A percentile compares a stretch with the other conserved stretches of the same genome.
Conservation (phyloP, 2,113 vertebrate genomes). For the Microcebus tavaratra region DNA sequence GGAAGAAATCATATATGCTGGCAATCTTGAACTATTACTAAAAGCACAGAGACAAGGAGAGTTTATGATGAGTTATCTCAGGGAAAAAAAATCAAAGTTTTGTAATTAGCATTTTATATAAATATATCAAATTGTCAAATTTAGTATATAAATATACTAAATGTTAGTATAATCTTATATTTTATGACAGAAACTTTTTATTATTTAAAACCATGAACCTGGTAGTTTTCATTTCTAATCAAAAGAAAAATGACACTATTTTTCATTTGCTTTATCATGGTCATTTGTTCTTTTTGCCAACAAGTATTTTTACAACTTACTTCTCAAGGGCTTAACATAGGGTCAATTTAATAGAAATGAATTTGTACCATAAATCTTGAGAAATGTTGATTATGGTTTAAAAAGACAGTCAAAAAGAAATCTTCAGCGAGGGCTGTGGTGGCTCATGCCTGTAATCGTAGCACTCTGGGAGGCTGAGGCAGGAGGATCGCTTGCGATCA, state of each 20-base stretch:
- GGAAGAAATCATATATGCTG: neutral
- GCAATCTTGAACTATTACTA: neutral
- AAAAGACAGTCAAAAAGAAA: neutral
- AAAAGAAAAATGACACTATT: conserved; percentile 2
- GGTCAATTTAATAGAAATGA: conserved; percentile 2
- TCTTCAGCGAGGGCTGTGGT: neutral
- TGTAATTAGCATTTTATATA: neutral
- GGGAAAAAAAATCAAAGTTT: neutral
- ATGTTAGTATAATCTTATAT: neutral
- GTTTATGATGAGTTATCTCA: conserved; percentile 14
- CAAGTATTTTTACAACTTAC: neutral
- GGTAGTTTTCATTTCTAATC: neutral
- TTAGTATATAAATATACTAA: neutral
- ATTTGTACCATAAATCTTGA: conserved; percentile 28
- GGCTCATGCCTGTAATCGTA: too few relatives aligned
- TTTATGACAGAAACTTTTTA: neutral
- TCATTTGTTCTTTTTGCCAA: neutral
- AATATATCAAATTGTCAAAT: neutral
- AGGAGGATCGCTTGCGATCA: too few relatives aligned
- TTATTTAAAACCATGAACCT: neutral
- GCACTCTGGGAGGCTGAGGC: too few relatives aligned
- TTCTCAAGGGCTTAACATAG: neutral
- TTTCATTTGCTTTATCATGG: neutral
- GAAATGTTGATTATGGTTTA: neutral
- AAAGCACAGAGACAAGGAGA: neutral